These are phyloP conservation scores for Malurus alboscapulatus DNA, from an alignment of 2,113 vertebrate species.

Conservation along the genomic window DNA sequence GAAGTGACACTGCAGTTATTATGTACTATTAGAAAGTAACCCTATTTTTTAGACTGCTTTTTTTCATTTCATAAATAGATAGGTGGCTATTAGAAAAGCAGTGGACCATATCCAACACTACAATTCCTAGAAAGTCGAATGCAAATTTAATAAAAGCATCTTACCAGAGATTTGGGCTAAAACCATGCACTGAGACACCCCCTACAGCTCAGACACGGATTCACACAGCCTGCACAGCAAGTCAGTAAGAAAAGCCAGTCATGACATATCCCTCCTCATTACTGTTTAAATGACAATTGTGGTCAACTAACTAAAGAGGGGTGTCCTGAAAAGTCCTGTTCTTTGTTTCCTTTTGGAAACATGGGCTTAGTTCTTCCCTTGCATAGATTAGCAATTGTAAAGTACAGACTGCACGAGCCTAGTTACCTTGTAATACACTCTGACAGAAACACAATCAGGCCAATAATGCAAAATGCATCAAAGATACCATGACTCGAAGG, in stretches of 20 bases:
- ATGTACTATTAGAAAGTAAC: not conserved
- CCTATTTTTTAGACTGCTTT: not conserved
- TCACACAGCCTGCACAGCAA: not conserved
- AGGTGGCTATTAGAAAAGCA: not conserved
- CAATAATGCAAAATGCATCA: not conserved
- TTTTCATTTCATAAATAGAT: not conserved
- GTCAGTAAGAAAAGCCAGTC: not conserved
- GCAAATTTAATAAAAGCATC: not conserved
- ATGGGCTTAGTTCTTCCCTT: not conserved
- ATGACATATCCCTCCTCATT: not conserved
- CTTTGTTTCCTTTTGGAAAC: not conserved
- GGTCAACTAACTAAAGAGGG: not conserved
- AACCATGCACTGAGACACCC: not conserved
- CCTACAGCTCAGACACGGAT: not conserved
- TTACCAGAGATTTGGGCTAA: not conserved
- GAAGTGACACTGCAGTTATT: not conserved
- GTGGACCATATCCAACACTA: not conserved
- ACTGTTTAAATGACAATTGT: not conserved
- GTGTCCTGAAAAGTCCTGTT: not conserved
- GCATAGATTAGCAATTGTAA: not conserved
- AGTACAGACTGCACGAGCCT: accelerated
- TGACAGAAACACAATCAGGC: not conserved
- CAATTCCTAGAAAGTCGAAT: not conserved
- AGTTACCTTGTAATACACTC: not conserved
- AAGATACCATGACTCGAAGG: not conserved